A percentile compares a stretch with the other conserved stretches of the same genome.
These are phyloP conservation scores for Matsumyia berberina DNA, from an alignment of 2,888 invertebrate species.

Conservation along the genomic window DNA sequence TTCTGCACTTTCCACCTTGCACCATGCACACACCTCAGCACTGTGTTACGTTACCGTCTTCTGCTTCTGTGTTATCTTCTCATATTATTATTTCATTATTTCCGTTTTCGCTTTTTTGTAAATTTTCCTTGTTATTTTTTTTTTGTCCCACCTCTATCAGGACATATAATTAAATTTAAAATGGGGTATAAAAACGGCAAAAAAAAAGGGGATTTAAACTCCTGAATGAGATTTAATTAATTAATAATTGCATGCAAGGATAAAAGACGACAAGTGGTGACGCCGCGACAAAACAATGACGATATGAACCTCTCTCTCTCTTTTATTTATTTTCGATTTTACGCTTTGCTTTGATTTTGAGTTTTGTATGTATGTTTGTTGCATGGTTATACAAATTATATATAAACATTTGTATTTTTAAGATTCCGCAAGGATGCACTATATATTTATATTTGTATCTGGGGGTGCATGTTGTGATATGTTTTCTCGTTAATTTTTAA, in stretches of 20 bases:
- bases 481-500: conserved; percentile 10
- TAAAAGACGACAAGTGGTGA: conserved; percentile 5
- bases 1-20: conserved; percentile 68
- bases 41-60: conserved; percentile 39
- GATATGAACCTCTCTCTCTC: conserved; percentile 46
- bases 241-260: conserved; percentile 55
- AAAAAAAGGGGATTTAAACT: conserved; percentile 12
- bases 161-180: conserved; percentile 68
- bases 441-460: not conserved
- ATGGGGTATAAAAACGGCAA: conserved; percentile 44
- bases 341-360: not conserved
- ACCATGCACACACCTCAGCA: conserved; percentile 73
- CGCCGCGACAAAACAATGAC: not conserved
- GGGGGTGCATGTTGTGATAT: not conserved
- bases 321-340: not conserved
- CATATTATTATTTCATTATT: conserved; percentile 59
- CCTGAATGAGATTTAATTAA: conserved; percentile 72
- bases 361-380: not conserved
- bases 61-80: conserved; percentile 34
- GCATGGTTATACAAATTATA: not conserved
- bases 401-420: not conserved
- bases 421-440: conserved; percentile 23
- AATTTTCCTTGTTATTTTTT: not conserved
- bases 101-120: conserved; percentile 42
- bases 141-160: conserved; percentile 22